Conservation (phyloP, 1,140 invertebrate genomes). For the Drosophila orosa region DNA sequence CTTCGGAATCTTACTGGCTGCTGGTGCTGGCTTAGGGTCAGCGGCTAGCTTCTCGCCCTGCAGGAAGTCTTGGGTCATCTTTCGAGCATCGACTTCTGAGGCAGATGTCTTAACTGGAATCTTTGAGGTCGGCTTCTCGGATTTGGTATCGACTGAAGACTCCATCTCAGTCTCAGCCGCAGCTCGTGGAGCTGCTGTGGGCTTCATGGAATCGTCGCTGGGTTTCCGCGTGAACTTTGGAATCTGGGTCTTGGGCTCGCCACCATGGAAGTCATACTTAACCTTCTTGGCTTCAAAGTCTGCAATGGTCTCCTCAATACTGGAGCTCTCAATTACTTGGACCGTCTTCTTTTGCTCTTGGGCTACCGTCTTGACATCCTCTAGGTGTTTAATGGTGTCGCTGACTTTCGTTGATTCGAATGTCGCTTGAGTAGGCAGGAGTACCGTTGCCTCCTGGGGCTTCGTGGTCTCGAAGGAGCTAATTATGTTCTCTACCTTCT, state of each 20-base stretch:
- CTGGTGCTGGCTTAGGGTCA: conserved; percentile 52
- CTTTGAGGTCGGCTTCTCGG: conserved; percentile 64
- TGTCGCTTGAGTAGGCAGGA: conserved; percentile 15
- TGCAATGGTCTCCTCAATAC: conserved; percentile 78
- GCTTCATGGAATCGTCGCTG: conserved; percentile 57
- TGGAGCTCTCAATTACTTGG: conserved; percentile 58
- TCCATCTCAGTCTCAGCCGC: conserved; percentile 56
- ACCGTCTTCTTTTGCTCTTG: conserved; percentile 55
- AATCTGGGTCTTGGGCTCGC: conserved; percentile 75
- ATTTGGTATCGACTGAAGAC: conserved; percentile 41
- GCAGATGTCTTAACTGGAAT: conserved; percentile 62
- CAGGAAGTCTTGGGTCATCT: conserved; percentile 75
- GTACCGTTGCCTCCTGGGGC: conserved; percentile 20
- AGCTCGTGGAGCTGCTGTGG: conserved; percentile 70
- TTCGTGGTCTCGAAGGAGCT: conserved; percentile 65
- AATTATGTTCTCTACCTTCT: conserved; percentile 71
- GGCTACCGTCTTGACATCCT: conserved; percentile 54
- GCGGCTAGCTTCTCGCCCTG: conserved; percentile 56
- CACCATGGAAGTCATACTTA: conserved; percentile 74
- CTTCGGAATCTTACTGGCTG: conserved; percentile 72
- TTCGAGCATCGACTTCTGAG: conserved; percentile 57
- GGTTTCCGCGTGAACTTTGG: conserved; percentile 63
- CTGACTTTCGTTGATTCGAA: conserved; percentile 65
- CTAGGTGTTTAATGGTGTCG: conserved; percentile 71
- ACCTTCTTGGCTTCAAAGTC: conserved; percentile 81